Base-by-base conservation (phyloP, 2,797 vertebrate genomes). In the Amphiprion clarkii region DNA sequence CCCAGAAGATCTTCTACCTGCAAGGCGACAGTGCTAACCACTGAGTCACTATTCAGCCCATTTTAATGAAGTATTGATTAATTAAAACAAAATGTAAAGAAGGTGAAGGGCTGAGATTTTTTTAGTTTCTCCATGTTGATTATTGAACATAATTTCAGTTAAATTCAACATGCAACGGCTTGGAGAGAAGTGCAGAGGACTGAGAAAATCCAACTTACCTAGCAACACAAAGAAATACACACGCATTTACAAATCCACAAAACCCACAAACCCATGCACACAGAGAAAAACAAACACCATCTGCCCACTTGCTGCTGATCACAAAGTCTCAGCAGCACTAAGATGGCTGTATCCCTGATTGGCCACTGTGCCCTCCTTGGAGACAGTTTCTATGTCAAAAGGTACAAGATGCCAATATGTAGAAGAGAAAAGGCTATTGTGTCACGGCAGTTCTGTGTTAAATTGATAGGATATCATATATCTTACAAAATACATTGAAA, bases 281-380 rank as follows among this genome's bases (percentile, higher is more conserved):
- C 23, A 71, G 29, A 76, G 39, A 74, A 53, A 74, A 75, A 74
- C 67, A 81, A 79, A 77, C 71, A 86, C 76, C 86, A 88, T 83
- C 86, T 88, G 81, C 74, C 73, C 67, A 72, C 78, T 79, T 85
- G 72, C 76, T 81, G 78, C 81, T 83, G 83, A 58, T 87, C 71
- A 81, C 69, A 78, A 85, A 83, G 83, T 83, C 64, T 71, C 63
- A 49, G 65, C 64, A 69, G 76, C 70, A 53, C 25, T 53, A 76
- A 78, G 52, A 84, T 66, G 70, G 72, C 54, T 59, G 36, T 62
- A 65, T 54, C 67, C 51, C 39, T 70, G 73, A 84, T 79, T 84
- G 84, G 68, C 49, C 64, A 42, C 36, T 13, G 36, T 42, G 31
- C 49, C 27, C 27, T 78, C 71, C 55, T 63, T 71, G 56, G 75